Evolutionary conservation across 2,113 vertebrate genomes (phyloP).

Genomic region (Parotia lawesii): DNA sequence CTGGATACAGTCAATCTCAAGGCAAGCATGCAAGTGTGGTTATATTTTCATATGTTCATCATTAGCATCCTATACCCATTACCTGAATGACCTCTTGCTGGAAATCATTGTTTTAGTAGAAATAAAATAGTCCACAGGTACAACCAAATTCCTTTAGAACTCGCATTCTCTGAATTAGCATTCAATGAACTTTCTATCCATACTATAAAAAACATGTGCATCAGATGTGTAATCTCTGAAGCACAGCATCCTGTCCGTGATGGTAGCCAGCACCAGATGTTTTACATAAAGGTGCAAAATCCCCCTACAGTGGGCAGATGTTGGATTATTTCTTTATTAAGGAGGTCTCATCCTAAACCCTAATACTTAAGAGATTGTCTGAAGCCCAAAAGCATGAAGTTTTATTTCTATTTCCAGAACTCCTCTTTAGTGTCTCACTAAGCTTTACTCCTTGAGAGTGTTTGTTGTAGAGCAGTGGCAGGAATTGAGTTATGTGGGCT

Average conservation of each 20-base stretch:
- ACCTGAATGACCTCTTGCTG: not conserved
- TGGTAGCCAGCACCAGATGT: slow-evolving; percentile 26
- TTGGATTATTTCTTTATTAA: slow-evolving; percentile 20
- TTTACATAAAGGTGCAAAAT: slow-evolving; percentile 38
- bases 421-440: not conserved
- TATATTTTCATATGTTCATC: not conserved
- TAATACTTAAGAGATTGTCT: not conserved
- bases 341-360: not conserved
- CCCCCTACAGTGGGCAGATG: not conserved
- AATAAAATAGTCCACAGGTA: not conserved
- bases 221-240: not conserved
- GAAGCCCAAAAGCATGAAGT: not conserved
- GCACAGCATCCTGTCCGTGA: not conserved
- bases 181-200: not conserved
- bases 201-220: not conserved
- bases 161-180: not conserved
- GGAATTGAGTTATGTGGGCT: not conserved
- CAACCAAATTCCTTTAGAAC: not conserved
- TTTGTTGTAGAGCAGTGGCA: not conserved
- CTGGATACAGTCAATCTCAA: not conserved
- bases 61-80: not conserved
- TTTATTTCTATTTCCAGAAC: not conserved
- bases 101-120: not conserved
- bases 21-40: not conserved
- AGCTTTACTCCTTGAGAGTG: not conserved